Percentiles rank a stretch among this genome's conserved stretches.
Evolutionary conservation across 2,888 invertebrate species (phyloP).

Genomic region (Crepidodera aurea): DNA sequence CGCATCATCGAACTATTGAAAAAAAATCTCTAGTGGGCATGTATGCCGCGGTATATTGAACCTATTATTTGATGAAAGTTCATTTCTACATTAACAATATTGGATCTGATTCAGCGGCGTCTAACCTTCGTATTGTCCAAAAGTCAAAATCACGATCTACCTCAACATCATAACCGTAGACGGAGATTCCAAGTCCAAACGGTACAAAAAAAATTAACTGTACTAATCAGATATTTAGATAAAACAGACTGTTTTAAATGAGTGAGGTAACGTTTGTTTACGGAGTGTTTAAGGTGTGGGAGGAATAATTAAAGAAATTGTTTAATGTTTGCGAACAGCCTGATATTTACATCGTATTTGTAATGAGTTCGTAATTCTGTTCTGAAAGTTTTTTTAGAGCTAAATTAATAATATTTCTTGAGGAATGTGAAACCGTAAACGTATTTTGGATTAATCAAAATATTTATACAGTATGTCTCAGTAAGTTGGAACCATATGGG

Average conservation of each 20-base stretch:
- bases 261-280: background rate
- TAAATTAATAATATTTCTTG: too few relatives aligned
- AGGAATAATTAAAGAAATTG: too few relatives aligned
- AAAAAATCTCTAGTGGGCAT: background rate
- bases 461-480: too few relatives aligned
- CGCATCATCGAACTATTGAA: too few relatives aligned
- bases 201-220: conserved; percentile 8
- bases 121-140: conserved; percentile 38
- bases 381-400: too few relatives aligned
- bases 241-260: background rate
- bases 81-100: background rate
- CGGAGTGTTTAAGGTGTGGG: too few relatives aligned
- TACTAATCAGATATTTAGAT: conserved; percentile 9
- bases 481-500: too few relatives aligned
- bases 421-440: too few relatives aligned
- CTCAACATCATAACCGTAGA: background rate
- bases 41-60: background rate
- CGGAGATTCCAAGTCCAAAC: background rate
- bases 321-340: too few relatives aligned
- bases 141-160: conserved; percentile 33
- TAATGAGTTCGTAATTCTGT: too few relatives aligned
- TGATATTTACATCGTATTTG: too few relatives aligned
- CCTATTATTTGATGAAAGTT: background rate
- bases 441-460: too few relatives aligned
- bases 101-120: background rate